A percentile compares a stretch with the other conserved stretches of the same genome.
Evolutionary conservation across 2,113 vertebrate species (phyloP).

Genomic region (Coregonus clupeaformis): DNA sequence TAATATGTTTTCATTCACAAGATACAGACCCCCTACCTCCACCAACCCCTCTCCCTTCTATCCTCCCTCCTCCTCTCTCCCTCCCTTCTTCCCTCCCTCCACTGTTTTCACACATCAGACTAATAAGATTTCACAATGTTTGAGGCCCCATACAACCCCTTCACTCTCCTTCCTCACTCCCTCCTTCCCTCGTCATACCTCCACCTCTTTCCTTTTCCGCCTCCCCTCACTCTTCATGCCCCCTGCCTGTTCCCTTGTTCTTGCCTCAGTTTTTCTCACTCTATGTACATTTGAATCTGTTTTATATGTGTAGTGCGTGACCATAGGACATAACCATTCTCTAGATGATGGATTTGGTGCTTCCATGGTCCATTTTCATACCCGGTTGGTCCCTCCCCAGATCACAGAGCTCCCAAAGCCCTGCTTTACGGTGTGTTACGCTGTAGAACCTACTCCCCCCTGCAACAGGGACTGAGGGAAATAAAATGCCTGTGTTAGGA

Average conservation of each 20-base stretch:
- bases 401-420: not conserved
- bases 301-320: slow-evolving; percentile 19
- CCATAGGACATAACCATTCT: not conserved
- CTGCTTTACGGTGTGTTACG: slow-evolving; percentile 22
- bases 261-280: not conserved
- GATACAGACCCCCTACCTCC: slow-evolving; percentile 8
- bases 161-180: not conserved
- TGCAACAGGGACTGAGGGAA: slow-evolving; percentile 35
- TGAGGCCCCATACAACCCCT: not conserved
- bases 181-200: not conserved
- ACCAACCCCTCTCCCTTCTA: not conserved
- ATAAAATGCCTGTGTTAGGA: slow-evolving; percentile 58
- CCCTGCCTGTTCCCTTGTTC: not conserved
- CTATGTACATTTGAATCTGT: slow-evolving; percentile 6
- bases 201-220: not conserved
- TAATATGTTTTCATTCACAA: slow-evolving; percentile 24
- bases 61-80: too few species aligned
- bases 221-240: not conserved
- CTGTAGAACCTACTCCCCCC: slow-evolving; percentile 8
- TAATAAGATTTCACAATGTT: slow-evolving; percentile 7
- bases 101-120: too few species aligned
- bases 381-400: slow-evolving; percentile 24
- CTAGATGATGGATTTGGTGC: slow-evolving; percentile 38
- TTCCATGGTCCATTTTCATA: slow-evolving; percentile 42
- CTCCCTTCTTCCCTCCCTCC: too few species aligned